phyloP scores from a whole-genome alignment of 2,888 invertebrate genomes.

The Xestia c-nigrum region DNA sequence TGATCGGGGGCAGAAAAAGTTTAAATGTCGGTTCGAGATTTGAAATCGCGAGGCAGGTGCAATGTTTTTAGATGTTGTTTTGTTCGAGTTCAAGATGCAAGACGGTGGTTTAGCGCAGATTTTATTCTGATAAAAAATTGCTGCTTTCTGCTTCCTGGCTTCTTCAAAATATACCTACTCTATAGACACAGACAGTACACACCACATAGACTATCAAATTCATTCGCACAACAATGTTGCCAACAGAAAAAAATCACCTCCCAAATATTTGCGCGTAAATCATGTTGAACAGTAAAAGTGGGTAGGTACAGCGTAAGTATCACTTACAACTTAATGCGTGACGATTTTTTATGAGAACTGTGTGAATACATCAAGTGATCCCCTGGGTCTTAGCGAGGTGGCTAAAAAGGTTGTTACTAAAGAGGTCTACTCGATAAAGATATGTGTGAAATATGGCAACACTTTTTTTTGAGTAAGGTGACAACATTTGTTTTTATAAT shows the following conservation, averaged over 20 bases:
- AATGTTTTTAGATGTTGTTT: slow-evolving; percentile 26
- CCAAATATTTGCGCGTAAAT: slow-evolving; percentile 65
- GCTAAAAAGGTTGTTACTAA: slow-evolving; percentile 61
- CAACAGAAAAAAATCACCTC: slow-evolving; percentile 61
- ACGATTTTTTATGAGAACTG: slow-evolving; percentile 77
- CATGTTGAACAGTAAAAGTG: slow-evolving; percentile 59
- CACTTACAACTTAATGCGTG: slow-evolving; percentile 75
- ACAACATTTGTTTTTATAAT: slow-evolving; percentile 33
- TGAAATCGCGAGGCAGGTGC: slow-evolving; percentile 52
- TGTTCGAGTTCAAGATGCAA: slow-evolving; percentile 2
- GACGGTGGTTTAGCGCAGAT: not conserved
- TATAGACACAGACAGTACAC: not conserved
- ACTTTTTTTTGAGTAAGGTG: slow-evolving; percentile 22
- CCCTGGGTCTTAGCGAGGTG: slow-evolving; percentile 58
- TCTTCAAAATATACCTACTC: not conserved
- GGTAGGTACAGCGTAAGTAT: slow-evolving; percentile 66
- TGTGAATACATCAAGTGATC: slow-evolving; percentile 74
- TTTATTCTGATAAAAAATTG: slow-evolving; percentile 10
- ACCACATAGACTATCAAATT: not conserved
- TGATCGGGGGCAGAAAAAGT: slow-evolving; percentile 51
- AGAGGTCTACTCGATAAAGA: slow-evolving; percentile 62
- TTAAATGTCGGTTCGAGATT: slow-evolving; percentile 39
- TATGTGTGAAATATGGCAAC: slow-evolving; percentile 59
- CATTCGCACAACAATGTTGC: slow-evolving; percentile 47
- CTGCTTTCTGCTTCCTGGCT: not conserved